Base-by-base conservation (phyloP, 2,113 vertebrate species). In the Cinclus mexicanus region DNA sequence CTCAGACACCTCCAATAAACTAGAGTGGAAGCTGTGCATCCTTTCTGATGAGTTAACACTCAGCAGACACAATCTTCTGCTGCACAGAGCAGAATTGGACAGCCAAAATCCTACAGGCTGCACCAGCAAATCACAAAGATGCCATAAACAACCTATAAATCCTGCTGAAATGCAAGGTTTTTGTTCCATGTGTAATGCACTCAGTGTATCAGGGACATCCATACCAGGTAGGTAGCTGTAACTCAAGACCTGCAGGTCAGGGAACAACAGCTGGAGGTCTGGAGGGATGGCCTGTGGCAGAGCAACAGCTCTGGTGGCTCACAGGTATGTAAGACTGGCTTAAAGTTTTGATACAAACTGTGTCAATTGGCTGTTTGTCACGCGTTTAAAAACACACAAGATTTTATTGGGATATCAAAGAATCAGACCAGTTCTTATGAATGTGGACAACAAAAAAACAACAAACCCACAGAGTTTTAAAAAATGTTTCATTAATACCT, bases 391-490 rank as follows among this genome's bases (percentile, higher is more conserved):
- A 93, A 10, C 3, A 44, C 9, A 4, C 24, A 20, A 10, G 47
- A 65, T 63, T 77, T 67, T 72, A 52, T 5, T 55, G 26, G 23
- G 31, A 68, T 59, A 59, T 25, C 28, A 72, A 88, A 29, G 18
- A 80, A 68, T 26, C 33, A 61, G 77, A 82, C 11, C 1, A 7
- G 46, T 84, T 37, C 28, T 59, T 59, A 29, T 15, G 3, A 82
- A 1, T 12, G 67, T 3, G 10, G 28, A 19, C 11, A 14, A 60
- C n/a, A n/a, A 65, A 60, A 74, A 26, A 26, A 6, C 1, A 26
- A 28, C 8, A 50, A 22, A 4, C 5, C 5, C 26, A 15, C 12
- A 24, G 0, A n/a, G 5, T 5, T 63, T 79, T n/a, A 3, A 10
- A n/a, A 70, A 50, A 50, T 52, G 5, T 82, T 88, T 67, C 9